phyloP scores from a whole-genome alignment of 2,888 invertebrate species.

The Dasysyrphus albostriatus region DNA sequence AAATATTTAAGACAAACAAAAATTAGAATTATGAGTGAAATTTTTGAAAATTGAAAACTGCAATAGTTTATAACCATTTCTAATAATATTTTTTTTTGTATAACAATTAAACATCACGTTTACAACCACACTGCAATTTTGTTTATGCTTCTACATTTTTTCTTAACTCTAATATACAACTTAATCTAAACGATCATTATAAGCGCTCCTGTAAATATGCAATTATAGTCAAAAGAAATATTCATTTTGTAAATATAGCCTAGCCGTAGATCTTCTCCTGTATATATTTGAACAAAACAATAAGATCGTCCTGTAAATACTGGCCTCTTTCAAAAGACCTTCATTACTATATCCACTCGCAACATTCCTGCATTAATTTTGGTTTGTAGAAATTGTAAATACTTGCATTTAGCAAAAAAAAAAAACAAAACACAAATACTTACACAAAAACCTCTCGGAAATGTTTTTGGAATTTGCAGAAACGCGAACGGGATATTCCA shows the following conservation, averaged over 20 bases:
- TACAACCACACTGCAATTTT: slow-evolving; percentile 71
- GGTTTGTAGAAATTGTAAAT: slow-evolving; percentile 11
- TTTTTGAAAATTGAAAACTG: slow-evolving; percentile 21
- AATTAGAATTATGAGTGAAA: neutral
- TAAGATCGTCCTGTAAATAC: slow-evolving; percentile 50
- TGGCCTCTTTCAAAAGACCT: neutral
- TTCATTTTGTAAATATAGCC: slow-evolving; percentile 40
- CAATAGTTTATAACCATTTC: neutral
- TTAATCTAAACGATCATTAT: slow-evolving; percentile 14
- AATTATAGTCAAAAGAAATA: slow-evolving; percentile 17
- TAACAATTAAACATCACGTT: slow-evolving; percentile 23
- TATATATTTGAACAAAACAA: slow-evolving; percentile 28
- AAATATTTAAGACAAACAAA: neutral
- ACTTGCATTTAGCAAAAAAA: slow-evolving; percentile 1
- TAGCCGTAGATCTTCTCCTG: slow-evolving; percentile 21
- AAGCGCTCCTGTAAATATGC: slow-evolving; percentile 53
- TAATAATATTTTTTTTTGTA: neutral
- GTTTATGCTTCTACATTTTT: slow-evolving; percentile 56
- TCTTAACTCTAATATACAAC: slow-evolving; percentile 38
- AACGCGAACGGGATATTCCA: slow-evolving; percentile 86
- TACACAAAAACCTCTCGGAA: slow-evolving; percentile 52
- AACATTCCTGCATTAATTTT: slow-evolving; percentile 46
- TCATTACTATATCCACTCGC: slow-evolving; percentile 24
- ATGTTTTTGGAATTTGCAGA: slow-evolving; percentile 82
- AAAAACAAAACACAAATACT: slow-evolving; percentile 48